Base-by-base conservation (phyloP, 2,888 invertebrate genomes). In the Tipula vernalis region DNA sequence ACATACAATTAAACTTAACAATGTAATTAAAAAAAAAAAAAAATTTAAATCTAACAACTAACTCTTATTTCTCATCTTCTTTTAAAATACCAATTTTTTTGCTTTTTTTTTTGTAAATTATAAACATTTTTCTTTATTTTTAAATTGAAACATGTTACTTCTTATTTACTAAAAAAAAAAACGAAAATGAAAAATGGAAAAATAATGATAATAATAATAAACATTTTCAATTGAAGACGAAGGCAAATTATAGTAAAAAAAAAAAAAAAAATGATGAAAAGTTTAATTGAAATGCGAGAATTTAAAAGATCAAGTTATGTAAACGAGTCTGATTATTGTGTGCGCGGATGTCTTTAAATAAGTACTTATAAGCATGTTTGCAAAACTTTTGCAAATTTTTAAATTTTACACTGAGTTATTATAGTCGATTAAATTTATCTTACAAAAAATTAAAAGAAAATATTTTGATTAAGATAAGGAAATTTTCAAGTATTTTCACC, bases 91-190 rank as follows among this genome's bases (percentile, higher is more conserved):
- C 71, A 71, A 28, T 71, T 71, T 71, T 28, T 28, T 15, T 51
- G 3, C 3, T 39, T 51, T 71, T 71, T 71, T 71, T 71, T 71
- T 71, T 28, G 44, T 12, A 87, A 87, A 87, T 88, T 87, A 87
- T 87, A 86, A 86, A 87, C 87, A 86, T 87, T 87, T 87, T 87
- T 87, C 87, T 87, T 86, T 87, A 86, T 87, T 86, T 87, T 86
- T 28, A 87, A 87, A 87, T 88, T 87, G 86, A 87, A 85, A 18
- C 42, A 85, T 39, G 42, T 42, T 85, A 8, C 42, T 85, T 85
- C 85, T 85, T 85, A 85, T 42, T 85, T 85, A 85, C 18, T 85
- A 42, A 85, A n/a, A n/a, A n/a, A n/a, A n/a, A n/a, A n/a, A 85
- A 85, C 10, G 42, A 42, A 85, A 42, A 36, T 28, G 28, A 36